Evolutionary conservation across 2,113 vertebrate species (phyloP).

Genomic region (Triplophysa siluroides): DNA sequence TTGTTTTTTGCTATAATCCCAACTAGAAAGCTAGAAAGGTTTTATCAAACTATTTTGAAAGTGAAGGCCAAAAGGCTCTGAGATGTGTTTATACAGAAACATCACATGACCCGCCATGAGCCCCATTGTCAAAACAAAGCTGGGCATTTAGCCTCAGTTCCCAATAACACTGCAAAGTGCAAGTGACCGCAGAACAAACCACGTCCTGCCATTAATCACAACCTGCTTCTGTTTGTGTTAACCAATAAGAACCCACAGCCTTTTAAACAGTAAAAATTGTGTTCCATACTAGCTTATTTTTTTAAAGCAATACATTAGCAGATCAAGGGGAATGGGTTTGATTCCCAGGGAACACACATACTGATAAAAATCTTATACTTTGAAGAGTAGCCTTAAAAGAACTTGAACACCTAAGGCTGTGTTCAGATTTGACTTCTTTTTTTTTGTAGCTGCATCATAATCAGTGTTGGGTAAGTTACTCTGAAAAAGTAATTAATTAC

Average conservation of each 20-base stretch:
- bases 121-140: conserved; percentile 41
- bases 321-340: no score
- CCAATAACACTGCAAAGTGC: conserved; percentile 24
- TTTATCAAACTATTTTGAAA: conserved; percentile 14
- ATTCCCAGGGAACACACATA: no score
- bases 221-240: conserved; percentile 17
- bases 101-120: conserved; percentile 22
- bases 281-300: no score
- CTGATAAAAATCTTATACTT: no score
- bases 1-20: not conserved
- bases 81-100: conserved; percentile 21
- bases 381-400: no score
- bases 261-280: not conserved
- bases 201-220: not conserved
- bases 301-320: not conserved
- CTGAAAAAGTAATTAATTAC: no score
- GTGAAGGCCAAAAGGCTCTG: conserved; percentile 1
- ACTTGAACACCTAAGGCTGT: no score
- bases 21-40: not conserved
- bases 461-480: no score
- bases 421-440: no score
- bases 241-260: not conserved
- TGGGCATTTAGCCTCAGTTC: conserved; percentile 18
- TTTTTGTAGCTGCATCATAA: no score
- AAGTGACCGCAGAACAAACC: conserved; percentile 2